phyloP scores from a whole-genome alignment of 2,113 vertebrate genomes.

The human region GRCh38 chr15:66611501-66612000 shows the following conservation, averaged over 20 bases:
- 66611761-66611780: not conserved
- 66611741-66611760: not conserved
- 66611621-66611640: not conserved
- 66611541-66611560: constrained; percentile 60
- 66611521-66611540: constrained; percentile 71
- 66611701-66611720: not conserved
- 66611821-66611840: not conserved
- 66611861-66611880: not conserved
- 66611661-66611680: not conserved
- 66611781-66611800: not conserved
- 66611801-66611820: not conserved
- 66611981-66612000: too few species aligned
- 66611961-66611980: too few species aligned
- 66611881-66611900: too few species aligned
- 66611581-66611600: not conserved
- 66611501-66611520: constrained; percentile 66
- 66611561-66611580: not conserved
- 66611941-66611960: too few species aligned
- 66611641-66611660: not conserved
- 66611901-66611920: too few species aligned
- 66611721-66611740: not conserved
- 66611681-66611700: not conserved
- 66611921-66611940: too few species aligned
- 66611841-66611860: not conserved
- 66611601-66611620: not conserved